Evolutionary conservation across 2,113 vertebrate genomes (phyloP).

Genomic region (Acrocephalus kingi): DNA sequence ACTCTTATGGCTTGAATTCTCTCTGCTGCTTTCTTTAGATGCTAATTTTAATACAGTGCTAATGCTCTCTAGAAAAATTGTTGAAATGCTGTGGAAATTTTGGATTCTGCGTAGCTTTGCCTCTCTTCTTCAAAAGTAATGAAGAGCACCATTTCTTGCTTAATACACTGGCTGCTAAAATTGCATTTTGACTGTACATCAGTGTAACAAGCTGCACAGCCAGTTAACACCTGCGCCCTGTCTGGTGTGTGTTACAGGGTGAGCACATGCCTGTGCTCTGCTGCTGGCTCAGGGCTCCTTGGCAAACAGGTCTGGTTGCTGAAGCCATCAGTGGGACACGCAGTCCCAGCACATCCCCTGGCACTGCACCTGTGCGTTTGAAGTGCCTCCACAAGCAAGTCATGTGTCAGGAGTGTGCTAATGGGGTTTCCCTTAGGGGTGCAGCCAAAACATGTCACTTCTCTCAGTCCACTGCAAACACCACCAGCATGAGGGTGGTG

Average conservation of each 20-base stretch:
- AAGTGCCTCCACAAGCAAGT: rapidly evolving
- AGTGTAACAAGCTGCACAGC: too few species aligned
- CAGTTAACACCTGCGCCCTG: rapidly evolving
- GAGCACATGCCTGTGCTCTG: rapidly evolving
- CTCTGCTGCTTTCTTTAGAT: background rate
- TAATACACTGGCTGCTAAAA: background rate
- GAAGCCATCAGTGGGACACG: rapidly evolving
- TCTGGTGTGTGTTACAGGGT: background rate
- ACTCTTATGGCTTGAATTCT: background rate
- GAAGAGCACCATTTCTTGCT: background rate
- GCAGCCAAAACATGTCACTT: background rate
- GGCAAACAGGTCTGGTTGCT: background rate
- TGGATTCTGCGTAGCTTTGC: background rate
- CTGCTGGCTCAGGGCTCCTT: rapidly evolving
- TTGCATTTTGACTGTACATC: background rate
- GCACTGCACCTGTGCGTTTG: rapidly evolving
- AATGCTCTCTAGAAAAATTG: background rate
- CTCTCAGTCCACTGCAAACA: too few species aligned
- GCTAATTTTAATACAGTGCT: background rate
- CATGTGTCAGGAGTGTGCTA: rapidly evolving
- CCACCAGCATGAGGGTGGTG: background rate
- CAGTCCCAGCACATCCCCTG: rapidly evolving
- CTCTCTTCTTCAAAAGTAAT: background rate
- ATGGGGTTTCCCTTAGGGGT: background rate
- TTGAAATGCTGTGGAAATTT: background rate